Base-by-base conservation (phyloP, 2,797 vertebrate genomes). In the Crocidura indochinensis region DNA sequence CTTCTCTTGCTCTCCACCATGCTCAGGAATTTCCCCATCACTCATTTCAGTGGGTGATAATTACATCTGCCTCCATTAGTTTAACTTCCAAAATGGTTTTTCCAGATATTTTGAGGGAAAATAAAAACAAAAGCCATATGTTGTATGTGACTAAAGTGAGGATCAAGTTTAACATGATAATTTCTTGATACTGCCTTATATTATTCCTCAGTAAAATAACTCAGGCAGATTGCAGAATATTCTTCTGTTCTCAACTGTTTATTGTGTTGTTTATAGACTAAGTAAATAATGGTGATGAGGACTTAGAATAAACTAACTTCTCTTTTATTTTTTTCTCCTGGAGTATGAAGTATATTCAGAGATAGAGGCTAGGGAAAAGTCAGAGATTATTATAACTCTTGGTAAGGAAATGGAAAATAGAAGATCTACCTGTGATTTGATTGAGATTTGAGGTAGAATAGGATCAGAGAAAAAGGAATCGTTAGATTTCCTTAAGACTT, bases 121-220 rank as follows among this genome's bases (percentile, higher is more conserved):
- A 64, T n/a, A 44, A 81, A 93, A 74, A 22, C 31, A 27, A 72
- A 93, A 87, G 31, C 74, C 65, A 69, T 12, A 12, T 12, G 17
- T 49, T 20, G 4, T 76, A 81, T 62, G 31, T 72, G 53, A 49
- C 22, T 60, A 60, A 60, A 60, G 19, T 38, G n/a, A 24, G 71
- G 44, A 31, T 85, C 62, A 49, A 44, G 46, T 60, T 84, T 29
- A 44, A 53, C 26, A 20, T 2, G 19, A 10, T 27, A 31, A 73
- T 82, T 84, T 74, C 62, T 87, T 78, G 29, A 67, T 71, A 10
- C 71, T 53, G 2, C 85, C 44, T 29, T 19, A 31, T 2, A 24
- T 3, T 88, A 73, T 86, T 88, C 24, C 38, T 75, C 86, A 67
- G 92, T 75, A 31, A 91, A 64, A 85, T 56, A 44, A 29, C 46